Percentiles rank a stretch among this genome's conserved stretches.
Conservation (phyloP, 1,140 invertebrate species). For the Ceratitis capitata region DNA sequence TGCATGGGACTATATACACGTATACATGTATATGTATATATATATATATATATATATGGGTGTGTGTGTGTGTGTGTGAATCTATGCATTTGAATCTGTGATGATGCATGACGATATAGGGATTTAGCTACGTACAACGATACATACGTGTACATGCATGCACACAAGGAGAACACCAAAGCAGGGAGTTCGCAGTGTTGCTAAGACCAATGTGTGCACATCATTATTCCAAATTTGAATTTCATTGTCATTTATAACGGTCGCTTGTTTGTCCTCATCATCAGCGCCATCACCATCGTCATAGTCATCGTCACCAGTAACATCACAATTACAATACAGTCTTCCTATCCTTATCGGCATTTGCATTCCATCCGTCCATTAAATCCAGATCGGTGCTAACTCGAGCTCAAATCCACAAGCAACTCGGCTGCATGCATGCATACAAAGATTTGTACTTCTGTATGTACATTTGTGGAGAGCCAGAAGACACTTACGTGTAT, state of each 20-base stretch:
- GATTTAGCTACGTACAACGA: not conserved
- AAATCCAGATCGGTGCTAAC: not conserved
- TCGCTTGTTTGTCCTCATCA: not conserved
- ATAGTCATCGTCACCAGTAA: not conserved
- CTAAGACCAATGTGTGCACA: not conserved
- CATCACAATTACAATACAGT: constrained; percentile 13
- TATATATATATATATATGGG: not conserved
- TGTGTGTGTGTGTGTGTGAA: no score
- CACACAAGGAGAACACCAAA: not conserved
- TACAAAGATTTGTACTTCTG: not conserved
- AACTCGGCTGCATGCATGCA: not conserved
- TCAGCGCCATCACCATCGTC: not conserved
- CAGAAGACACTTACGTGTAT: not conserved
- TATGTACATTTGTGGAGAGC: not conserved
- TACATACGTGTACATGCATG: not conserved
- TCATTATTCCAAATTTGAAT: constrained; percentile 36
- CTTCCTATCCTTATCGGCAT: constrained; percentile 10
- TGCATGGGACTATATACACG: not conserved
- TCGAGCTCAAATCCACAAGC: constrained; percentile 17
- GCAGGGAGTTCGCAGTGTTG: not conserved
- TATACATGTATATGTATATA: not conserved
- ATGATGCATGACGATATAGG: not conserved
- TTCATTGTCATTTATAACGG: constrained; percentile 41
- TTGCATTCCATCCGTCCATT: constrained; percentile 8
- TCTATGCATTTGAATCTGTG: no score